A percentile compares a stretch with the other conserved stretches of the same genome.
These are phyloP conservation scores for Magallana gigas DNA, from an alignment of 1,140 invertebrate species.

Conservation along the genomic window DNA sequence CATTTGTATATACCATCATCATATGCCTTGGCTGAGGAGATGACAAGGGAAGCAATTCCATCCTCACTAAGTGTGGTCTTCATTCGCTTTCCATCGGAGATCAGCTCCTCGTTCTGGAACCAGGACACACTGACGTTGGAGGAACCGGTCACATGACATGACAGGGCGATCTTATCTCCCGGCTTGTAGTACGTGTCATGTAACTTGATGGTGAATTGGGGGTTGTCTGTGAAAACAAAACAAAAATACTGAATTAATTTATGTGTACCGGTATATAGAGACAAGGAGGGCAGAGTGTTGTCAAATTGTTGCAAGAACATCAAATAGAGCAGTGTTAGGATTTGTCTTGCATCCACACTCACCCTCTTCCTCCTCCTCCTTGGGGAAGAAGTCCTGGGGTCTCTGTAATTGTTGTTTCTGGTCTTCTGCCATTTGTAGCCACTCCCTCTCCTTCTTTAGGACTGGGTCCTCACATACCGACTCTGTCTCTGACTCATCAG, in stretches of 20 bases:
- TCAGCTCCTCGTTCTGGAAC: conserved; percentile 83
- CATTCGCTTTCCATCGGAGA: conserved; percentile 81
- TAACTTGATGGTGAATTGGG: conserved; percentile 82
- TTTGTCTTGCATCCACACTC: neutral
- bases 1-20: conserved; percentile 95
- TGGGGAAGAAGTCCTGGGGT: conserved; percentile 49
- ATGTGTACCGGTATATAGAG: neutral
- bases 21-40: conserved; percentile 75
- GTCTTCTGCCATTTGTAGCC: conserved; percentile 46
- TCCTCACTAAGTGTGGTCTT: conserved; percentile 83
- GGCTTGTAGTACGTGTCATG: conserved; percentile 87
- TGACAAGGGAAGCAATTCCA: conserved; percentile 71
- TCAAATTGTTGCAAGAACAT: no score
- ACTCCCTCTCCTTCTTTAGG: conserved; percentile 50
- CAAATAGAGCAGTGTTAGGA: no score
- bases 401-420: conserved; percentile 44
- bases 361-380: conserved; percentile 47
- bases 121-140: conserved; percentile 95
- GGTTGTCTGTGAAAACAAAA: conserved; percentile 69
- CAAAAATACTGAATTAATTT: neutral
- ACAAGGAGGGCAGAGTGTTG: neutral
- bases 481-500: conserved; percentile 61
- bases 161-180: conserved; percentile 87
- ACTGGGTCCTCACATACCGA: conserved; percentile 50
- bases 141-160: conserved; percentile 85